These are phyloP conservation scores for Arge pagana DNA, from an alignment of 2,888 invertebrate species.

Conservation along the genomic window DNA sequence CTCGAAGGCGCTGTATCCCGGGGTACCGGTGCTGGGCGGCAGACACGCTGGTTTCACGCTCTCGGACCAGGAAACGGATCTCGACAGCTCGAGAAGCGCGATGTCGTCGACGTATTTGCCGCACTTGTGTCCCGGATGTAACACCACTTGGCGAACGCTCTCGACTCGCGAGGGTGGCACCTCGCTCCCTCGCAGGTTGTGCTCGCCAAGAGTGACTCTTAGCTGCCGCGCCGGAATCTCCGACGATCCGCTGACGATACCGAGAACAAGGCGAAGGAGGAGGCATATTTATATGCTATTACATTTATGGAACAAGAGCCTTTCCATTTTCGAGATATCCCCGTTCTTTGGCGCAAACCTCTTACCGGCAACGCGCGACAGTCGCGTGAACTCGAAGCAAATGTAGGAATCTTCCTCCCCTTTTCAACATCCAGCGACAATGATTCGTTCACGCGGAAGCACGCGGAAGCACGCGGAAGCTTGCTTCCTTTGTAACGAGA, in stretches of 20 bases:
- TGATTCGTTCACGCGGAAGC: too few relatives aligned
- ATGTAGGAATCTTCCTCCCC: too few relatives aligned
- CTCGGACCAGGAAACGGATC: slow-evolving; percentile 71
- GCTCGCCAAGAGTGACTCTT: slow-evolving; percentile 71
- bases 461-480: too few relatives aligned
- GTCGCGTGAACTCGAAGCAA: too few relatives aligned
- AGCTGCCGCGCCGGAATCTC: slow-evolving; percentile 70
- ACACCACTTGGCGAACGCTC: slow-evolving; percentile 62
- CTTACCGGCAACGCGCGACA: too few relatives aligned
- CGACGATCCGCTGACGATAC: slow-evolving; percentile 66
- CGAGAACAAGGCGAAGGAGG: too few relatives aligned
- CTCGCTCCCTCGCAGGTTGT: slow-evolving; percentile 68
- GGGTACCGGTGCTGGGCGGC: slow-evolving; percentile 62
- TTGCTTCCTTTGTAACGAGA: too few relatives aligned
- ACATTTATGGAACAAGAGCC: too few relatives aligned
- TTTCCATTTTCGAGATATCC: too few relatives aligned
- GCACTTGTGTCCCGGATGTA: slow-evolving; percentile 79
- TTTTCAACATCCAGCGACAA: too few relatives aligned
- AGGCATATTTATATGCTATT: too few relatives aligned
- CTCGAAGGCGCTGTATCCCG: slow-evolving; percentile 60
- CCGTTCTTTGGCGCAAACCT: too few relatives aligned
- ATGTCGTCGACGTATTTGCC: slow-evolving; percentile 68
- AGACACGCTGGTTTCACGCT: slow-evolving; percentile 79
- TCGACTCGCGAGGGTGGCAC: slow-evolving; percentile 59
- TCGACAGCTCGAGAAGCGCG: slow-evolving; percentile 73